Evolutionary conservation across 2,888 invertebrate genomes (phyloP).

Genomic region (Drosophila barbarae): DNA sequence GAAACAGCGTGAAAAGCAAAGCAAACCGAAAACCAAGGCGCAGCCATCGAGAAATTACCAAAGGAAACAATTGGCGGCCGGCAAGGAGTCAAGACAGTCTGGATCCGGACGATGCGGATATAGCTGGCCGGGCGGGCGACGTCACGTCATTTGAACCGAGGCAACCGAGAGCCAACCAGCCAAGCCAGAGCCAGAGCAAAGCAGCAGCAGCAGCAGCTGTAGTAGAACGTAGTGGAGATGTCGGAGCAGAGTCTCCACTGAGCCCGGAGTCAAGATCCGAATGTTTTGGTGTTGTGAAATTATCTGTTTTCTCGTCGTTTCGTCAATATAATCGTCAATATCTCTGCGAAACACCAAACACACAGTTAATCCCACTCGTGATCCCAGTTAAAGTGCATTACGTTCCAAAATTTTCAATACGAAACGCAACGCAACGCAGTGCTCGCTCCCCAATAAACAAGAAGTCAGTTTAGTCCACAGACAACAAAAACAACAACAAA

Average conservation of each 20-base stretch:
- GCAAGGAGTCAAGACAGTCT: constrained; percentile 7
- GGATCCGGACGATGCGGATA: constrained; percentile 20
- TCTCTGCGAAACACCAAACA: constrained; percentile 5
- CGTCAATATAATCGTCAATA: constrained; percentile 7
- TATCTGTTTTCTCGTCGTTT: constrained; percentile 33
- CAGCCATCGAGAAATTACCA: constrained; percentile 3
- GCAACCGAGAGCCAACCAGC: constrained; percentile 47
- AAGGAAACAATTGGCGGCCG: constrained; percentile 11
- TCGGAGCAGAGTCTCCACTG: constrained; percentile 44
- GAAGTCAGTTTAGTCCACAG: background rate
- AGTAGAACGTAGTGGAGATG: constrained; percentile 32
- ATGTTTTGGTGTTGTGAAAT: constrained; percentile 51
- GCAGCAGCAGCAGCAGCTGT: constrained; percentile 5
- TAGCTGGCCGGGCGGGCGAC: constrained; percentile 38
- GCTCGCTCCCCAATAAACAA: constrained; percentile 2
- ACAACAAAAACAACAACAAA: background rate
- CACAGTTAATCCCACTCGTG: background rate
- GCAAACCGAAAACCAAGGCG: constrained; percentile 15
- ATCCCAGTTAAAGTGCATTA: background rate
- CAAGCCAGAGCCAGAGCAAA: background rate
- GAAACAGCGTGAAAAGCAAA: constrained; percentile 34
- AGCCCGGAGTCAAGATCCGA: constrained; percentile 61
- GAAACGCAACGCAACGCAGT: background rate
- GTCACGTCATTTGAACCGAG: constrained; percentile 6
- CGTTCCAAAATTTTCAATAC: constrained; percentile 5